These are phyloP conservation scores for Heliconius cydno DNA, from an alignment of 2,888 invertebrate genomes.

Conservation along the genomic window DNA sequence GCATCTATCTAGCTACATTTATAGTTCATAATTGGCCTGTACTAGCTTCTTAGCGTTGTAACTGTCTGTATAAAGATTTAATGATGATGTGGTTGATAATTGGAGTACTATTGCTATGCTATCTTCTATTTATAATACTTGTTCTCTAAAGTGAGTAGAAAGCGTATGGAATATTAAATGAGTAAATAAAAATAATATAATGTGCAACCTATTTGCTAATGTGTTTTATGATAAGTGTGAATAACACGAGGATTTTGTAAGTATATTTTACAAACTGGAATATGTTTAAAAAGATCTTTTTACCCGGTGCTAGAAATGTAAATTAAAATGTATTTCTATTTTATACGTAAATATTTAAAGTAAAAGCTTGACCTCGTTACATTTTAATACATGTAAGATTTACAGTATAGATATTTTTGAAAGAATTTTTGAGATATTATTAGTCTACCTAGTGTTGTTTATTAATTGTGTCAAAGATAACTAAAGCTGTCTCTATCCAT, in stretches of 20 bases:
- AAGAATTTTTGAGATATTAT: background rate
- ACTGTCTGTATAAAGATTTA: background rate
- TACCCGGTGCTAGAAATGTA: background rate
- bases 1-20: slow-evolving; percentile 21
- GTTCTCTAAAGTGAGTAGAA: too few species aligned
- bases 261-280: background rate
- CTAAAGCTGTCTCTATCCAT: slow-evolving; percentile 8
- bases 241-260: background rate
- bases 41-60: slow-evolving; percentile 13
- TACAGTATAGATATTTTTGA: background rate
- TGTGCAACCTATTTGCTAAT: too few species aligned
- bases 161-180: too few species aligned
- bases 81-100: background rate
- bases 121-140: background rate
- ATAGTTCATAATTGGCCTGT: slow-evolving; percentile 24
- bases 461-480: slow-evolving; percentile 7
- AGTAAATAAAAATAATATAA: too few species aligned
- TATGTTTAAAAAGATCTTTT: background rate
- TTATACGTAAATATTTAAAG: background rate
- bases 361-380: slow-evolving; percentile 14
- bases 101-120: background rate
- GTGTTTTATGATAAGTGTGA: background rate
- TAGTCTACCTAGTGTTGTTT: background rate
- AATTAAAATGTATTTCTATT: slow-evolving; percentile 2
- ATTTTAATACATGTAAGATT: slow-evolving; percentile 4